Percentiles rank a stretch among this genome's conserved stretches.
These are phyloP conservation scores for Allolobophora icterica DNA, from an alignment of 2,888 invertebrate genomes.

Conservation along the genomic window DNA sequence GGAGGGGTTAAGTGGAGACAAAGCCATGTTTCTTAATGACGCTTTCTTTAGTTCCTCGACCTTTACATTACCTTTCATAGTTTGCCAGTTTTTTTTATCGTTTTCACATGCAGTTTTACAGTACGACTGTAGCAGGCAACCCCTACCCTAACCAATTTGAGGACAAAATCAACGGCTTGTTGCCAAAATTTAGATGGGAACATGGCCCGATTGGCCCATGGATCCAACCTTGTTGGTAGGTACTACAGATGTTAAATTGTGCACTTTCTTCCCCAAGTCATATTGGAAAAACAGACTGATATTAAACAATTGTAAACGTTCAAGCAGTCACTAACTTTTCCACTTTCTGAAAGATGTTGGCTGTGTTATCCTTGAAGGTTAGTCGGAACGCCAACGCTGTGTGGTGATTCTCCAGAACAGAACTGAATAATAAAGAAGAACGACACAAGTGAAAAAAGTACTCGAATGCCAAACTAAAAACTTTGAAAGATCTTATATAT, in stretches of 20 bases:
- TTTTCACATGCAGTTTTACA: not conserved
- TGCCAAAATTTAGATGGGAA: not conserved
- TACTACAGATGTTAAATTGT: not conserved
- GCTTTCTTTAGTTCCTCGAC: no score
- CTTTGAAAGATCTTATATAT: not conserved
- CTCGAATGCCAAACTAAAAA: not conserved
- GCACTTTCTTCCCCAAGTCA: not conserved
- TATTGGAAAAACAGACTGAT: not conserved
- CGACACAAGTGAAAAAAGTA: not conserved
- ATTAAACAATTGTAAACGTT: not conserved
- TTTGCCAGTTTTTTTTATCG: no score
- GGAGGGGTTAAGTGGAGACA: no score
- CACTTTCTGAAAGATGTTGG: conserved; percentile 86
- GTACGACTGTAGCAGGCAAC: not conserved
- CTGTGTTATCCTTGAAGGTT: conserved; percentile 84
- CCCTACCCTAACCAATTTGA: not conserved
- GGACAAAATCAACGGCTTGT: not conserved
- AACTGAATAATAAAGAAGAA: conserved; percentile 57
- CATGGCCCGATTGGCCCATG: not conserved
- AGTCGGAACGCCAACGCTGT: conserved; percentile 92
- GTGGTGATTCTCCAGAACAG: conserved; percentile 93
- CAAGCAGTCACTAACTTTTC: conserved; percentile 70
- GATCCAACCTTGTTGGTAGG: not conserved
- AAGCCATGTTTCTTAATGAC: no score
- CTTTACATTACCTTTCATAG: no score